Conservation (phyloP, 2,113 vertebrate species). For the Cavia porcellus region DNA sequence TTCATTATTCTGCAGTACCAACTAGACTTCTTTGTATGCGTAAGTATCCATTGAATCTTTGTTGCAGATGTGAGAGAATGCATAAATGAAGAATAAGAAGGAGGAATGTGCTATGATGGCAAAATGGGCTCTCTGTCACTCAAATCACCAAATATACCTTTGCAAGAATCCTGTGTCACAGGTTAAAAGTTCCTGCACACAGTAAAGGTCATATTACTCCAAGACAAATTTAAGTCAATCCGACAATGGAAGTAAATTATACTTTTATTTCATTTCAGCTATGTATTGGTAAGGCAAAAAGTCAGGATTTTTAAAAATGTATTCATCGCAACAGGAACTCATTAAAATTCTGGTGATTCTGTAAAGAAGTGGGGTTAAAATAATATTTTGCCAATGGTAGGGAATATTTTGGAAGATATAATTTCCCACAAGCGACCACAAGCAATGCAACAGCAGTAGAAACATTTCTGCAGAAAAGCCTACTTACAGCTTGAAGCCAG, state of each 20-base stretch:
- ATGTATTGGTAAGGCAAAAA: neutral
- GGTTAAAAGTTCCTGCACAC: neutral
- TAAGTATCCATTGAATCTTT: neutral
- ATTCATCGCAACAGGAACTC: neutral
- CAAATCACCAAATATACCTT: neutral
- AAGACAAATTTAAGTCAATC: neutral
- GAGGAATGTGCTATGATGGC: neutral
- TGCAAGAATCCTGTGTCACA: neutral
- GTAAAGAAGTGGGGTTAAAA: neutral
- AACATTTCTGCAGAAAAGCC: neutral
- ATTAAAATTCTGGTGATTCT: slow-evolving; percentile 12
- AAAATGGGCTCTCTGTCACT: neutral
- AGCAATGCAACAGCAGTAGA: neutral
- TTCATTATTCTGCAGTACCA: neutral
- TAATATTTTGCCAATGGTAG: neutral
- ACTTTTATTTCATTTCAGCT: neutral
- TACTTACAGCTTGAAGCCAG: neutral
- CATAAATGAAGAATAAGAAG: neutral
- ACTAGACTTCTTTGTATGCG: neutral
- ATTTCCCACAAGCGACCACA: neutral
- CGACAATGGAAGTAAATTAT: neutral
- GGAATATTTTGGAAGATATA: slow-evolving; percentile 1
- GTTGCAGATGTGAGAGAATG: neutral
- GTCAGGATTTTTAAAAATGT: neutral
- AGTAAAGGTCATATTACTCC: neutral